Base-by-base conservation (phyloP, 2,113 vertebrate genomes). In the Ivindomyrus marchei region DNA sequence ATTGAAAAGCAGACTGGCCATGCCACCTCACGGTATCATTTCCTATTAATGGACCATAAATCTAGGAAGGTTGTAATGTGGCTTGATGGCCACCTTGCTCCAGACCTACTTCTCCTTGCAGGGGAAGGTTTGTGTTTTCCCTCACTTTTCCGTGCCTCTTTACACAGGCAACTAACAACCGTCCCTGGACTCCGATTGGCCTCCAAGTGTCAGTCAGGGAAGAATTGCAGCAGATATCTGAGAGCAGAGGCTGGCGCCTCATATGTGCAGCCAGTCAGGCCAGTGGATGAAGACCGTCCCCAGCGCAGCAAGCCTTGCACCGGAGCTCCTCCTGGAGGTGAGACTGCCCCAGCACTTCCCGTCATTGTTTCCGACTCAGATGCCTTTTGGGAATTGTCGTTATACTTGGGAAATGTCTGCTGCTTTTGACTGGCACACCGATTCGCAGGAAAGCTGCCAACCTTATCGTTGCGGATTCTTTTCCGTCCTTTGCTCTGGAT, bases 151-250 rank as follows among this genome's bases (percentile, higher is more conserved):
- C 27, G 27, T 31, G 46, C 52, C 83, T 84, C 88, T 56, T 15
- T 50, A 13, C 84, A 53, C 21, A 56, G 56, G 80, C 53, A 85
- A 70, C 49, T 39, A 62, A 77, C 88, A 89, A 31, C 89, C 86
- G 58, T 90, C 90, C 27, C 52, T 36, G 52, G 86, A 80, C 80
- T 89, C 42, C 62, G 62, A 88, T 89, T 89, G 47, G 50, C 89
- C 50, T 66, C 62, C 53, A 46, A 31, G 50, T 85, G 70, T 91
- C 62, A 88, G 70, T 91, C 87, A 91, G 62, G 45, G 90, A 91
- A 88, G 89, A 87, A 85, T 8, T 86, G 49, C n/a, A 49, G 74
- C 85, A 85, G 77, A 91, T 89, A 91, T 27, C 85, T n/a, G 15
- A 91, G 87, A 66, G 4, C 9, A 21, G 56, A 70, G 42, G 49